Percentiles rank a stretch among this genome's conserved stretches.
Conservation (phyloP, 2,797 vertebrate genomes). For the Pantherophis alleghaniensis region DNA sequence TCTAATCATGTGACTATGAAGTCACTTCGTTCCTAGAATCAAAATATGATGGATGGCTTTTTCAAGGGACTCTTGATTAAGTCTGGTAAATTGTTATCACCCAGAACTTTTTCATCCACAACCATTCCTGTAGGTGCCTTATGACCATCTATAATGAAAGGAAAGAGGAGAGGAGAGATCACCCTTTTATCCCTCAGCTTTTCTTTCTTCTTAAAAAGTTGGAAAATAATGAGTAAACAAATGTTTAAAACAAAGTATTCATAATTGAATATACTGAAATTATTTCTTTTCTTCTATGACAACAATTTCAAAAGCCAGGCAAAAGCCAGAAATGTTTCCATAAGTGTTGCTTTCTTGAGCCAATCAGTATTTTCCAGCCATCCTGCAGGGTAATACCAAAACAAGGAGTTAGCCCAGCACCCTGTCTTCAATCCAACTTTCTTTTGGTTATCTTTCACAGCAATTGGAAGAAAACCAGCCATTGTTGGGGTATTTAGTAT, state of each 20-base stretch:
- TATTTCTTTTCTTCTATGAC: neutral
- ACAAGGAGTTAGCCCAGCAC: neutral
- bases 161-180: neutral
- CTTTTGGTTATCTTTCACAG: neutral
- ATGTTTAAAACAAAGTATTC: neutral
- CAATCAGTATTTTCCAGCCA: neutral
- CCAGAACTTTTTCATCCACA: neutral
- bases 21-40: neutral
- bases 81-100: neutral
- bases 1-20: neutral
- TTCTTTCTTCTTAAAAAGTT: neutral
- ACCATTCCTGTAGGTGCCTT: neutral
- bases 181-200: neutral
- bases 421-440: neutral
- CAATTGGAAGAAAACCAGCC: neutral
- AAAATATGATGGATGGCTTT: neutral
- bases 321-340: neutral
- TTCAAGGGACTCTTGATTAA: neutral
- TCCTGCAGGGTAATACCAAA: neutral
- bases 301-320: neutral
- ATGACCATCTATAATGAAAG: neutral
- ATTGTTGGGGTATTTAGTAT: neutral
- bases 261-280: neutral
- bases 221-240: neutral
- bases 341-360: neutral